Conservation (phyloP, 2,888 invertebrate species). For the Drosophila maculinotata region DNA sequence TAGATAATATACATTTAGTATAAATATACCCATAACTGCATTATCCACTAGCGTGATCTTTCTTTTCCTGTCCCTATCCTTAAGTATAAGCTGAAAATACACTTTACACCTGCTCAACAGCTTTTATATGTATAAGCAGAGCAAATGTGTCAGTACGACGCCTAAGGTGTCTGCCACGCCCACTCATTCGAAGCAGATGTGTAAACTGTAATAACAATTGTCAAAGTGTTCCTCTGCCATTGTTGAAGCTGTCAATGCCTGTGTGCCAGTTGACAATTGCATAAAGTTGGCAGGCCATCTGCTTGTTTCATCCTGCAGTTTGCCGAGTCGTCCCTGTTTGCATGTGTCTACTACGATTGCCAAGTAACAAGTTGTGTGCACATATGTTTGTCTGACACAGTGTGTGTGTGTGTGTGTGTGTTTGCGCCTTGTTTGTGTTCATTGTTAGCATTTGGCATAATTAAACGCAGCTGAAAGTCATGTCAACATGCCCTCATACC, state of each 20-base stretch:
- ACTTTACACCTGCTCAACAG: not conserved
- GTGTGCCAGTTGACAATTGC: slow-evolving; percentile 62
- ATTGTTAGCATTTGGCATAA: slow-evolving; percentile 76
- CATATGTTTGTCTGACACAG: slow-evolving; percentile 43
- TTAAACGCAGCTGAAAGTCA: slow-evolving; percentile 69
- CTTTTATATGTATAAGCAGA: not conserved
- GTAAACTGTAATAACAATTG: slow-evolving; percentile 72
- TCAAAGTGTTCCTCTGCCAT: slow-evolving; percentile 51
- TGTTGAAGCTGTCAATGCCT: slow-evolving; percentile 67
- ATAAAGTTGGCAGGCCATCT: slow-evolving; percentile 49
- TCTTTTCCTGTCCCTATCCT: no score
- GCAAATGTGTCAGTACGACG: slow-evolving; percentile 10
- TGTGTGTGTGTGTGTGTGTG: slow-evolving; percentile 9
- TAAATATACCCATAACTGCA: no score
- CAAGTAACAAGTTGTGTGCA: slow-evolving; percentile 43
- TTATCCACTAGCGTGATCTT: no score
- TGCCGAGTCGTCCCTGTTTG: slow-evolving; percentile 36
- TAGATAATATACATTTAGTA: no score
- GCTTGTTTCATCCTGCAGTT: slow-evolving; percentile 4
- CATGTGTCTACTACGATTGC: slow-evolving; percentile 47
- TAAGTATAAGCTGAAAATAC: no score
- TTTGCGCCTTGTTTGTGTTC: slow-evolving; percentile 45
- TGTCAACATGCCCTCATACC: slow-evolving; percentile 47
- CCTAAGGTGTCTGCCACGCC: slow-evolving; percentile 30
- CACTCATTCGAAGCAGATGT: slow-evolving; percentile 56